A percentile compares a stretch with the other conserved stretches of the same genome.
phyloP scores from a whole-genome alignment of 2,888 invertebrate genomes.

The Orthosia gracilis region DNA sequence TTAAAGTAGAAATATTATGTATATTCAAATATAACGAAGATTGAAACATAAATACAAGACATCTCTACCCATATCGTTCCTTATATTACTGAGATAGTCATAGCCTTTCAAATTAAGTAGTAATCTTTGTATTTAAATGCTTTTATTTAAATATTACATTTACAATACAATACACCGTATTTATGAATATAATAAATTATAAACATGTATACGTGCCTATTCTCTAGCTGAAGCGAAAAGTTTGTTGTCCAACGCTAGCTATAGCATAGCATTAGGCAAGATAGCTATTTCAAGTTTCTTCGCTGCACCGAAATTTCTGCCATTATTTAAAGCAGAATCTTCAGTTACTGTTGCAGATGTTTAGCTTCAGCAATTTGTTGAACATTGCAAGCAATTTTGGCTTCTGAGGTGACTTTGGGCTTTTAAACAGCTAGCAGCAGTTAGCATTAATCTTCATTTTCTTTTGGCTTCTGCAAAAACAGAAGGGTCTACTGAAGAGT shows the following conservation, averaged over 20 bases:
- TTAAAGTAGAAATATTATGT: neutral
- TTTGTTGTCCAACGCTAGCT: slow-evolving; percentile 40
- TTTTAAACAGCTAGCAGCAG: neutral
- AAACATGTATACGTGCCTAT: slow-evolving; percentile 51
- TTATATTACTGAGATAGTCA: slow-evolving; percentile 7
- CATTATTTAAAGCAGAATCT: neutral
- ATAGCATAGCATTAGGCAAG: neutral
- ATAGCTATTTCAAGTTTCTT: neutral
- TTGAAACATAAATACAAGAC: slow-evolving; percentile 2
- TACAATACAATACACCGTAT: slow-evolving; percentile 63
- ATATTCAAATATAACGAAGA: neutral
- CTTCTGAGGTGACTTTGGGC: neutral
- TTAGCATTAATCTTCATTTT: neutral
- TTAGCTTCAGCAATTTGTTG: neutral
- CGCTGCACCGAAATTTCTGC: neutral
- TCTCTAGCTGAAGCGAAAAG: slow-evolving; percentile 39
- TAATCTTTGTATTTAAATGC: slow-evolving; percentile 61
- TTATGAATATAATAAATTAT: slow-evolving; percentile 66
- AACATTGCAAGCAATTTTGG: neutral
- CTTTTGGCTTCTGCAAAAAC: neutral
- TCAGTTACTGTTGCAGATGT: neutral
- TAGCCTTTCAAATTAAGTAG: slow-evolving; percentile 52
- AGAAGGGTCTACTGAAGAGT: neutral
- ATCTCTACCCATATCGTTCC: slow-evolving; percentile 16
- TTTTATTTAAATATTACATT: slow-evolving; percentile 62